Evolutionary conservation across 2,888 invertebrate genomes (phyloP), one percentile per base, ranked within the genome.

Genomic region (Athalia rosae): DNA sequence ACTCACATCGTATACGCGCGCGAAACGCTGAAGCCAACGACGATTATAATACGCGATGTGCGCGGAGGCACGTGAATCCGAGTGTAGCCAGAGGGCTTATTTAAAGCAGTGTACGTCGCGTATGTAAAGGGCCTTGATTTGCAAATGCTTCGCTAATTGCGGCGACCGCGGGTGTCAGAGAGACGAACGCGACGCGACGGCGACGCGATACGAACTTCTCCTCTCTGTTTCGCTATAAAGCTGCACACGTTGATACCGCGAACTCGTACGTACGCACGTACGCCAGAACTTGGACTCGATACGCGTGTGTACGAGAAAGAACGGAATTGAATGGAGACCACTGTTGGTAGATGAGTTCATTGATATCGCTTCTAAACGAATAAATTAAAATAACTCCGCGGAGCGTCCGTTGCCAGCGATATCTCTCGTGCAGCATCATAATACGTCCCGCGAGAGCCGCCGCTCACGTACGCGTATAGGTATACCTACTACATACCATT

Each of bases 291-390:
- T 28, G 28, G 28, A 28, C 28, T 28, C 28, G 28, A 28, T 28
- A 28, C 15, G 67, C 28, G 53, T 73, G 73, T 73, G 56, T 4
- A 59, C n/a, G 28, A 13, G 28, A 28, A 28, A 45, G 47, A 73
- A 74, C 61, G 48, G 84, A 86, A 87, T 86, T 89, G 88, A 89
- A 89, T 89, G 88, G 61, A 85, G 84, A 81, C 83, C 85, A 85
- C 87, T 89, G 89, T 89, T 87, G 83, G 83, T 83, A 83, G 85
- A 83, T 84, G 85, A 85, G 89, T 89, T 88, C 88, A 88, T 87
- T 88, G 87, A 87, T 88, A 88, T 88, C 84, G 84, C 86, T 87
- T 87, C 74, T 74, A 74, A 85, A 89, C 88, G 88, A 87, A 86
- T 87, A 87, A 86, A 88, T 88, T 86, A 85, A 88, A 88, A 88